Percentiles rank a stretch among this genome's conserved stretches.
Evolutionary conservation across 2,113 vertebrate species (phyloP).

Genomic region (Podarcis muralis): DNA sequence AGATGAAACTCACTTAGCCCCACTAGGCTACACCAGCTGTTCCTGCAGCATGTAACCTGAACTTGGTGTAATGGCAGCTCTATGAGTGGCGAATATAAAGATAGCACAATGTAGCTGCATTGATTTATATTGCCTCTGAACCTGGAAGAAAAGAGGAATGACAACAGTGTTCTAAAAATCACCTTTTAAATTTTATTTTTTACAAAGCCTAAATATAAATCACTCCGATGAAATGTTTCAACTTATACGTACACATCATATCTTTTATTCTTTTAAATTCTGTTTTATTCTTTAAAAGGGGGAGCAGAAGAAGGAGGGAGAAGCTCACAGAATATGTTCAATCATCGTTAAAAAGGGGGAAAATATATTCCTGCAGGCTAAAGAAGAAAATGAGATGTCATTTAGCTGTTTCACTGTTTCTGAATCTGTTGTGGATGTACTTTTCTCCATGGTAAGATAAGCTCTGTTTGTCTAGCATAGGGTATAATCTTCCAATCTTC

Average conservation of each 20-base stretch:
- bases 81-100: background rate
- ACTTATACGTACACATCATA: background rate
- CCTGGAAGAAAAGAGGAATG: background rate
- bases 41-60: rapidly evolving
- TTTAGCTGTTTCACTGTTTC: constrained; percentile 23
- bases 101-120: background rate
- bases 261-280: background rate
- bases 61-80: background rate
- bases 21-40: rapidly evolving
- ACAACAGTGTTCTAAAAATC: background rate
- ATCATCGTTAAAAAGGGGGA: rapidly evolving
- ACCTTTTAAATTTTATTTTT: background rate
- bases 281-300: background rate
- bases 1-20: background rate
- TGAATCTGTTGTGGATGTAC: background rate
- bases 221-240: background rate
- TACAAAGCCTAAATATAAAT: background rate
- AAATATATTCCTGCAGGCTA: background rate
- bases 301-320: background rate
- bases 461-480: background rate
- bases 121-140: background rate
- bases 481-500: constrained; percentile 3
- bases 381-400: background rate
- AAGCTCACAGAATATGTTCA: background rate
- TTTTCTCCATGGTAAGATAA: constrained; percentile 6